Base-by-base conservation (phyloP, 2,888 invertebrate species). In the Dilophus febrilis region DNA sequence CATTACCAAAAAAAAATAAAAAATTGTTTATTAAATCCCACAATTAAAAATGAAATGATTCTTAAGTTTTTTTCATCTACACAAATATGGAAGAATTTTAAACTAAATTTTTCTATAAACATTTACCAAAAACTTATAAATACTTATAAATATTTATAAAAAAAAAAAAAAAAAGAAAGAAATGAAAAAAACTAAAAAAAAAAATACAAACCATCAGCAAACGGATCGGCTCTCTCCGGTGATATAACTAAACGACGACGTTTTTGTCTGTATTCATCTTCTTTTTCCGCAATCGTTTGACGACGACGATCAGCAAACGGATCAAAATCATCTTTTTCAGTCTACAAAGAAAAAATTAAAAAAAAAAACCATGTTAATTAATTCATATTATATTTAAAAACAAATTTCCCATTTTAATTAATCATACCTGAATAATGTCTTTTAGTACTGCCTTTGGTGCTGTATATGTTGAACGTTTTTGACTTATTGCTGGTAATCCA, bases 221-320 rank as follows among this genome's bases (percentile, higher is more conserved):
- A 99, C 28, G 92, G 92, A 71, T 98, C 98, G 49, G 83, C 77
- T 53, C 98, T 73, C 56, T 92, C 95, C 1, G 98, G 98, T 4
- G 98, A 98, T 54, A 98, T 92, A 46, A 83, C 83, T 74, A 87
- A 80, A 61, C 83, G 71, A 44, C 90, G 73, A 50, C 90, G 72
- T 51, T 85, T 82, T 53, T 84, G 84, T 41, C 88, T 74, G 57
- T 98, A 98, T 58, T 97, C 95, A 75, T 95, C 92, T 66, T 97
- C 95, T 48, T 92, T 74, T 53, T 97, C 95, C 1, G 88, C 87
- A 56, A 97, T 90, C 13, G 90, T 92, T 35, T 88, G 85, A 41
- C 85, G 71, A 45, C 91, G 72, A 51, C 88, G 77, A 50, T 91
- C 90, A 37, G 88, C 92, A 70, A 95, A 85, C 13, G 92, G 92